Percentiles rank a stretch among this genome's conserved stretches.
Evolutionary conservation across 2,888 invertebrate species (phyloP).

Genomic region (Scaptomyza polygonia): DNA sequence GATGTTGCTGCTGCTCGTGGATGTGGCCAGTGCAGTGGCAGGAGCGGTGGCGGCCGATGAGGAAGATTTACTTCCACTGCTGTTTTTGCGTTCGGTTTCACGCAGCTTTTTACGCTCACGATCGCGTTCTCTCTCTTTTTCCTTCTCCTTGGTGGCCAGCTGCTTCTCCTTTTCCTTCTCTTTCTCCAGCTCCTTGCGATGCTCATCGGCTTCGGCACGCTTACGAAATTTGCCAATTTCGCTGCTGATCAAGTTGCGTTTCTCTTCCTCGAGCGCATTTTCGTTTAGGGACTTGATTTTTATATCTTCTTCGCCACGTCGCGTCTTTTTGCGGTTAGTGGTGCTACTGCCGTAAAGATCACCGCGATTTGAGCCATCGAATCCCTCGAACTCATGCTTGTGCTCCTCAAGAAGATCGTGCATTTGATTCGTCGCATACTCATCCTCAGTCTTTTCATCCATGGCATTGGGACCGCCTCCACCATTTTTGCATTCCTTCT

Average conservation of each 20-base stretch:
- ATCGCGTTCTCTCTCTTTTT: constrained; percentile 85
- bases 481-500: constrained; percentile 86
- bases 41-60: not conserved
- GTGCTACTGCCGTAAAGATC: constrained; percentile 70
- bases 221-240: constrained; percentile 99
- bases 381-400: constrained; percentile 83
- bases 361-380: constrained; percentile 70
- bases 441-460: constrained; percentile 87
- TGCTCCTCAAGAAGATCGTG: constrained; percentile 93
- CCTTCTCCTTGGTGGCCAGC: constrained; percentile 81
- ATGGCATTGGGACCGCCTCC: constrained; percentile 85
- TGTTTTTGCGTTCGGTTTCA: constrained; percentile 80
- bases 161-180: constrained; percentile 83
- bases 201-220: constrained; percentile 87
- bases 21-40: not conserved
- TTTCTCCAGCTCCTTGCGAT: constrained; percentile 85
- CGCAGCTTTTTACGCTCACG: constrained; percentile 82
- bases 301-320: constrained; percentile 78
- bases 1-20: constrained; percentile 4
- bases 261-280: constrained; percentile 97
- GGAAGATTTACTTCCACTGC: constrained; percentile 52
- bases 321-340: constrained; percentile 70
- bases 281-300: constrained; percentile 89
- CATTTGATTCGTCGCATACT: constrained; percentile 90
- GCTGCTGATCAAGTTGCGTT: constrained; percentile 96